Evolutionary conservation across 1,140 invertebrate genomes (phyloP).

Genomic region (Agraylea sexmaculata): DNA sequence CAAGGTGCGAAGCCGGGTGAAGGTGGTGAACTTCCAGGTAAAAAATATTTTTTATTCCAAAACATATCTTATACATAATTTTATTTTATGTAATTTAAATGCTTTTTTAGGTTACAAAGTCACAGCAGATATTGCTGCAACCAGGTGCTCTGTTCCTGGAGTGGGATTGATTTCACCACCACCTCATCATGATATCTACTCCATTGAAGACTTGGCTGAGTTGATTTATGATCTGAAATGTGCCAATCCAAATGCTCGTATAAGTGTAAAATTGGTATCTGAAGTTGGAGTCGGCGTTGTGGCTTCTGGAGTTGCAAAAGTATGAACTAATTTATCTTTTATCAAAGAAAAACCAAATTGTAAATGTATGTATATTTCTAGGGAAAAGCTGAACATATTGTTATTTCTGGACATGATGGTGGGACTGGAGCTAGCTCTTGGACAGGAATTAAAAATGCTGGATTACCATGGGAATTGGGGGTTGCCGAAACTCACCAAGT

Average conservation of each 20-base stretch:
- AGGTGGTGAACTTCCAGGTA: slow-evolving; percentile 86
- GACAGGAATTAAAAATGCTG: slow-evolving; percentile 93
- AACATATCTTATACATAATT: slow-evolving; percentile 6
- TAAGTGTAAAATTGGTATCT: slow-evolving; percentile 96
- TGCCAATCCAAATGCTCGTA: slow-evolving; percentile 88
- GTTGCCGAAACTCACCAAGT: slow-evolving; percentile 96
- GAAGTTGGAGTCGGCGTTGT: slow-evolving; percentile 98
- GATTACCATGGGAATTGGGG: slow-evolving; percentile 95
- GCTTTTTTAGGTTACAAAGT: slow-evolving; percentile 51
- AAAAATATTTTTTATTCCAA: slow-evolving; percentile 37
- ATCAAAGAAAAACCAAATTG: not conserved
- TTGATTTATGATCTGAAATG: slow-evolving; percentile 98
- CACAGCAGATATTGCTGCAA: slow-evolving; percentile 88
- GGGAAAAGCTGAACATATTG: slow-evolving; percentile 97
- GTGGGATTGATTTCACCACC: slow-evolving; percentile 98
- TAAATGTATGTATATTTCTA: slow-evolving; percentile 26
- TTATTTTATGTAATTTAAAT: slow-evolving; percentile 11
- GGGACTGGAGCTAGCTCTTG: slow-evolving; percentile 96
- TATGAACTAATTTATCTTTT: slow-evolving; percentile 25
- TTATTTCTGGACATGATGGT: slow-evolving; percentile 97
- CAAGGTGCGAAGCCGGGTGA: slow-evolving; percentile 95
- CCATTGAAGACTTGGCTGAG: slow-evolving; percentile 97
- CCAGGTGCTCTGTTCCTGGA: slow-evolving; percentile 89
- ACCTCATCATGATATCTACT: slow-evolving; percentile 99
- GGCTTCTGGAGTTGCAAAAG: slow-evolving; percentile 94